A percentile compares a stretch with the other conserved stretches of the same genome.
phyloP scores from a whole-genome alignment of 2,888 invertebrate species.

The Drosophila limbata region DNA sequence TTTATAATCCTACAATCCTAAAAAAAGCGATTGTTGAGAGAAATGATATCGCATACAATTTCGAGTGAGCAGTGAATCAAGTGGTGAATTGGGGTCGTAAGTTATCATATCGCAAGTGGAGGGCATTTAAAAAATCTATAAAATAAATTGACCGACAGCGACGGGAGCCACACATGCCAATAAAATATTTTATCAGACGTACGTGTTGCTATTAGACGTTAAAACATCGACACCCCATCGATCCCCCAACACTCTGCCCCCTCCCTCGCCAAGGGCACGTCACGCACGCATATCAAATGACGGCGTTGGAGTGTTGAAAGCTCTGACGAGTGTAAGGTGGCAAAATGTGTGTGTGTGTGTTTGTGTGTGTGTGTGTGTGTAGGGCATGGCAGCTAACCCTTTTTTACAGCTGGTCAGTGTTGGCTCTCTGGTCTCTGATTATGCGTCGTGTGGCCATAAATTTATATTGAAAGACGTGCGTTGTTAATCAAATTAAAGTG shows the following conservation, averaged over 20 bases:
- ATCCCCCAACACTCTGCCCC: neutral
- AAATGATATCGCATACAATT: constrained; percentile 2
- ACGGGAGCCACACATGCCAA: constrained; percentile 68
- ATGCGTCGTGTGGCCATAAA: constrained; percentile 76
- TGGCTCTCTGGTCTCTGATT: constrained; percentile 68
- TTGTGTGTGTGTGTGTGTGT: neutral
- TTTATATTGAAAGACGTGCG: constrained; percentile 81
- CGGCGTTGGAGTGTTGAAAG: constrained; percentile 80
- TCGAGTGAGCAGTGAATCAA: neutral
- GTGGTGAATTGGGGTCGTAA: constrained; percentile 9
- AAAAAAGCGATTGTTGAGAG: neutral
- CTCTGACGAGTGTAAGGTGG: constrained; percentile 53
- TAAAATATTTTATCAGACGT: constrained; percentile 82
- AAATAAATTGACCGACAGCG: constrained; percentile 64
- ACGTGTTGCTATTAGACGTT: constrained; percentile 79
- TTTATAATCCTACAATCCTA: neutral
- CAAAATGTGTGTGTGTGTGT: neutral
- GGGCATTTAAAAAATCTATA: constrained; percentile 66
- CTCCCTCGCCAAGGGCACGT: constrained; percentile 26
- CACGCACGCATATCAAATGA: constrained; percentile 80
- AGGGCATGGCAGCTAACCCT: constrained; percentile 61
- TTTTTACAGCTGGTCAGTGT: constrained; percentile 76
- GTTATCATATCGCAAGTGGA: constrained; percentile 26
- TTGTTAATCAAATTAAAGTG: constrained; percentile 81
- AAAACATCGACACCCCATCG: constrained; percentile 39